Base-by-base conservation (phyloP, 2,888 invertebrate genomes). In the Caenorhabditis sp. region DNA sequence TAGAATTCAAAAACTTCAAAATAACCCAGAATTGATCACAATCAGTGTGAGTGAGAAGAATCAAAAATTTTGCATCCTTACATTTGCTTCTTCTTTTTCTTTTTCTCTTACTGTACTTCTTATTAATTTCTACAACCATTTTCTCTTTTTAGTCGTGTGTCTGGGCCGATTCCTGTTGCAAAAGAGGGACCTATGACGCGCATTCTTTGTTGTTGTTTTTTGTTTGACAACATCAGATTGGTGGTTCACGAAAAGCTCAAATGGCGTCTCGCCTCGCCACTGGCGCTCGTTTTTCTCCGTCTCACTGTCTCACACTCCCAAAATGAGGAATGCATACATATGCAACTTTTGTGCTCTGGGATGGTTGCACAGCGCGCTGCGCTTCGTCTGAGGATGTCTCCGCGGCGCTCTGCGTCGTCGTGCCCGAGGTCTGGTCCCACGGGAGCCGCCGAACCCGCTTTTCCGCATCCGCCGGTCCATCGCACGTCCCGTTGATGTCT, bases 401-500 rank as follows among this genome's bases (percentile, higher is more conserved):
- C 76, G 60, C 67, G 60, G 51, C 67, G 65, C 50, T 64, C 74
- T 76, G 61, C 65, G 74, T 74, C 64, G 72, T 72, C 78, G 62
- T 65, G 32, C 65, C 65, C 72, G 68, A 80, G 81, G 76, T 76
- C 76, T 76, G 47, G 76, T 65, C 81, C 74, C 81, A 70, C 74
- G 81, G 76, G 81, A 81, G 61, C 20, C 55, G 62, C 69, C 77
- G 77, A 69, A 69, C 77, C 69, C 77, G 69, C 56, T 64, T 77
- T 69, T 77, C 77, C 77, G 77, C 77, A 62, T 69, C 77, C 77
- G 77, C 77, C 56, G 69, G 76, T 67, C 76, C 67, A 76, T 67
- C 71, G 70, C 71, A 71, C 67, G 71, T 71, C 79, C 71, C 65
- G 71, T 71, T 79, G 70, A 70, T 79, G 67, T 79, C 70, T 79